These are phyloP conservation scores for Agrypnia vestita DNA, from an alignment of 1,140 invertebrate species.

Conservation along the genomic window DNA sequence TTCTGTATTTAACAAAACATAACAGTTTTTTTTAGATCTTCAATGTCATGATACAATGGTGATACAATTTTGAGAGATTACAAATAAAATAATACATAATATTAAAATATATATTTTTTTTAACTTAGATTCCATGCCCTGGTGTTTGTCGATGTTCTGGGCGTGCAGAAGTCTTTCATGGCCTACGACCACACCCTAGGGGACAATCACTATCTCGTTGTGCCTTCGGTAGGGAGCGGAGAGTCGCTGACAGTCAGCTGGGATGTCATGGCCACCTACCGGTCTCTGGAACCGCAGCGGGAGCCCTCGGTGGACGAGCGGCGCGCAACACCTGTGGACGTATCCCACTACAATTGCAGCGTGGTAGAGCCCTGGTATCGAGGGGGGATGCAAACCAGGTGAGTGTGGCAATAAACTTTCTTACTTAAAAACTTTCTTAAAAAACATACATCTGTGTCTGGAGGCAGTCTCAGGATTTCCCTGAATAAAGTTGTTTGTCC, in stretches of 20 bases:
- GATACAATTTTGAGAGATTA: neutral
- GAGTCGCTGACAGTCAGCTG: conserved; percentile 80
- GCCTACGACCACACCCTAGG: conserved; percentile 77
- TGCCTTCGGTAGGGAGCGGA: conserved; percentile 73
- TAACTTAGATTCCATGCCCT: conserved; percentile 79
- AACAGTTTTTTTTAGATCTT: too few relatives aligned
- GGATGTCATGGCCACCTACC: conserved; percentile 63
- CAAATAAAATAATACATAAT: neutral
- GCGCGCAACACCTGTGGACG: conserved; percentile 73
- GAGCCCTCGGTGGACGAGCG: conserved; percentile 72
- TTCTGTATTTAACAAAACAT: too few relatives aligned
- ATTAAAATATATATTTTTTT: conserved; percentile 31
- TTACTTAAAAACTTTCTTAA: too few relatives aligned
- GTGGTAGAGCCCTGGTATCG: conserved; percentile 93
- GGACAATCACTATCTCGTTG: conserved; percentile 83
- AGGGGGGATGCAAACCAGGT: conserved; percentile 74
- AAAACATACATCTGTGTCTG: too few relatives aligned
- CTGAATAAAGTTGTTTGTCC: too few relatives aligned
- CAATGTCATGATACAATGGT: too few relatives aligned
- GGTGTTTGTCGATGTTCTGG: conserved; percentile 79
- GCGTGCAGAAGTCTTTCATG: conserved; percentile 85
- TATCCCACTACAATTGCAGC: conserved; percentile 78
- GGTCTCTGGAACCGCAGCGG: neutral
- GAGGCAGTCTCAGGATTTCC: too few relatives aligned
- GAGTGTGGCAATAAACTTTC: conserved; percentile 63